A percentile compares a stretch with the other conserved stretches of the same genome.
phyloP scores from a whole-genome alignment of 2,797 vertebrate genomes.

The Glyptemys insculpta region DNA sequence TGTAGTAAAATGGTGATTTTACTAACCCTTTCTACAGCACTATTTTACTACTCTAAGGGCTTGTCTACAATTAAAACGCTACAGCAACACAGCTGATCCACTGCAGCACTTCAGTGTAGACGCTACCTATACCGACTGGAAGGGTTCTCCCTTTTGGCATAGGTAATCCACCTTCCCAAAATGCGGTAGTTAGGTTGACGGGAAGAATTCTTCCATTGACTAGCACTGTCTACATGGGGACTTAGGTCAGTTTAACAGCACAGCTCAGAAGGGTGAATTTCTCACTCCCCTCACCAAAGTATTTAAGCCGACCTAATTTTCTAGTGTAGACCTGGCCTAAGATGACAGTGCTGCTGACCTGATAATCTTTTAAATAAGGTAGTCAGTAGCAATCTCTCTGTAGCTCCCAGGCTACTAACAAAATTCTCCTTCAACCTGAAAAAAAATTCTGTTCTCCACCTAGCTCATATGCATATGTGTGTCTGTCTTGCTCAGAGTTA shows the following conservation, averaged over 20 bases:
- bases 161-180: not conserved
- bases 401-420: not conserved
- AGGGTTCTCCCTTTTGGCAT: not conserved
- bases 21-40: accelerated
- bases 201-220: not conserved
- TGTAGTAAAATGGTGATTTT: not conserved
- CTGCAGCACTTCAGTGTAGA: not conserved
- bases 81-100: not conserved
- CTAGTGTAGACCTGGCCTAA: not conserved
- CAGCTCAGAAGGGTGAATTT: not conserved
- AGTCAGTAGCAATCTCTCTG: too few species aligned
- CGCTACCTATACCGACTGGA: not conserved
- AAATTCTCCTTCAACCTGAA: not conserved
- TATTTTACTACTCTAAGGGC: not conserved
- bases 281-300: not conserved
- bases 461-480: not conserved
- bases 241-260: not conserved
- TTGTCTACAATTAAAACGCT: not conserved
- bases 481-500: not conserved
- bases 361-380: not conserved
- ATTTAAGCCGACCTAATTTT: not conserved
- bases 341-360: not conserved
- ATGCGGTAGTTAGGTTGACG: not conserved
- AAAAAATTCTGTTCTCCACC: not conserved
- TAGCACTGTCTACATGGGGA: not conserved